Evolutionary conservation across 2,888 invertebrate genomes (phyloP), one percentile per base, ranked within the genome.

Genomic region (Acanthosepion pharaonis): DNA sequence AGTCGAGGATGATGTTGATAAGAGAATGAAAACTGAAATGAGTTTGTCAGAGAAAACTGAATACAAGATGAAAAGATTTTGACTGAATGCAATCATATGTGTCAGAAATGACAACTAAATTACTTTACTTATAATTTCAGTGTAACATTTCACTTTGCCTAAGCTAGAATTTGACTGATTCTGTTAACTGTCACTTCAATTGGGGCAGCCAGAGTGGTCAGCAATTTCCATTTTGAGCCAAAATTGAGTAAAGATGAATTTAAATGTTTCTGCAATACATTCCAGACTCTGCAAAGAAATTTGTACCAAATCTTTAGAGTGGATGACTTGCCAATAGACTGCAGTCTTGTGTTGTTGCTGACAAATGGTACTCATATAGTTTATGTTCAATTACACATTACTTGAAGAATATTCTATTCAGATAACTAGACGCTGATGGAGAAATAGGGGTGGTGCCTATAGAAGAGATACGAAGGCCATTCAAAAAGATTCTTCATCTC

Each of bases 51-150:
- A 9, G 23, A n/a, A n/a, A 59, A 59, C n/a, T 4, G n/a, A 78
- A 78, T 78, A n/a, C 78, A n/a, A 78, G 78, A n/a, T 78, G 78
- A 78, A n/a, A 33, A 78, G 78, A 78, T 78, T 78, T n/a, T 78
- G 78, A 78, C 78, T n/a, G 78, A 78, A n/a, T 78, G n/a, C n/a
- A 78, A 78, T 78, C 78, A 78, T n/a, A 15, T n/a, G n/a, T 78
- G n/a, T 78, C 78, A 78, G n/a, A 78, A 78, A 9, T 78, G 78
- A 78, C 78, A 78, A 78, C n/a, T 78, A 78, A n/a, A 78, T 78
- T n/a, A 78, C 78, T 78, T 78, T n/a, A n/a, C 78, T 78, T 78
- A n/a, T 78, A 78, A 78, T 78, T 78, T n/a, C 78, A 3, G n/a
- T n/a, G 78, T 11, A 78, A 78, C 78, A 33, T 78, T 78, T 78